phyloP scores from a whole-genome alignment of 2,113 vertebrate genomes.

The Hemibagrus wyckioides region DNA sequence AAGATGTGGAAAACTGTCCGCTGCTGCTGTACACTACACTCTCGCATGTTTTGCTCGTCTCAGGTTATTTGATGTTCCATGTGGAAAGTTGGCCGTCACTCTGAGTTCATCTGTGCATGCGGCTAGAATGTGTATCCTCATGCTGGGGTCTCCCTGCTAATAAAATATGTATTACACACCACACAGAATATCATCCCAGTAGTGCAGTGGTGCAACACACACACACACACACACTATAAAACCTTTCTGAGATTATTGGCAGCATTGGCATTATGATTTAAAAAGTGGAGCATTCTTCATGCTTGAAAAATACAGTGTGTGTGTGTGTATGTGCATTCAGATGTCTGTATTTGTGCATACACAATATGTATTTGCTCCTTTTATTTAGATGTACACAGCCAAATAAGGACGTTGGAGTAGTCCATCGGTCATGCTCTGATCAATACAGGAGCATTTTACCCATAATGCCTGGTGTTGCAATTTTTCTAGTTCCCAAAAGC shows the following conservation, averaged over 20 bases:
- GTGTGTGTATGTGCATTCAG: not conserved
- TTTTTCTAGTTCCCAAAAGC: not conserved
- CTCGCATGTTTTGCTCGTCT: constrained; percentile 22
- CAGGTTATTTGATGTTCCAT: constrained; percentile 1
- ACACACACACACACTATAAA: constrained; percentile 1
- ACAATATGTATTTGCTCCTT: not conserved
- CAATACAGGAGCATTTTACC: not conserved
- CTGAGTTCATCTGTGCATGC: constrained; percentile 45
- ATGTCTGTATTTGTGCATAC: not conserved
- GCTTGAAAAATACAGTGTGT: not conserved
- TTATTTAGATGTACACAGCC: constrained; percentile 10
- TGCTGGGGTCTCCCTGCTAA: constrained; percentile 45
- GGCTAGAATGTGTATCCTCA: constrained; percentile 44
- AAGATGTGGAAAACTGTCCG: not conserved
- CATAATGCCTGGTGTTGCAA: not conserved
- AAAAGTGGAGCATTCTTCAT: not conserved
- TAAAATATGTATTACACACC: constrained; percentile 51
- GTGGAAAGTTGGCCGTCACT: constrained; percentile 47
- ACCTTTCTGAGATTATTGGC: not conserved
- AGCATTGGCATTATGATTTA: not conserved
- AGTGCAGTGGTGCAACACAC: constrained; percentile 25
- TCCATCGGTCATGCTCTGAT: not conserved
- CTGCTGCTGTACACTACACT: not conserved
- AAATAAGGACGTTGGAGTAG: not conserved
- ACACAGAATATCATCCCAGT: constrained; percentile 47